Percentiles rank a stretch among this genome's conserved stretches.
Conservation (phyloP, 2,113 vertebrate genomes). For the Cyrtonyx montezumae region DNA sequence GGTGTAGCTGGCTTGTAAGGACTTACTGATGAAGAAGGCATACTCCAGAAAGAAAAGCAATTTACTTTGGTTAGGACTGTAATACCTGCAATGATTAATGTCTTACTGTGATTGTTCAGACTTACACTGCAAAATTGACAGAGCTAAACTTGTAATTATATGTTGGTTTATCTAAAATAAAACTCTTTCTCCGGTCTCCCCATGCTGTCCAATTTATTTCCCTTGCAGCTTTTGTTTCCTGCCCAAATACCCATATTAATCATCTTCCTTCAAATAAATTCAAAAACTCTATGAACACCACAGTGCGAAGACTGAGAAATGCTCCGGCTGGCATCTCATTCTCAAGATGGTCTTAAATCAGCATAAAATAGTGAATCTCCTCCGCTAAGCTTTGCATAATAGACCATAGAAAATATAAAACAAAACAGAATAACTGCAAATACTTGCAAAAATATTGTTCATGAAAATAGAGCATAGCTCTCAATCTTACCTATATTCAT, state of each 20-base stretch:
- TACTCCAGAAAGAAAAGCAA: not conserved
- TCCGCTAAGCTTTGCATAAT: not conserved
- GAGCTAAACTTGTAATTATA: not conserved
- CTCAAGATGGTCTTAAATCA: not conserved
- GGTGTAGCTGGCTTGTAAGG: not conserved
- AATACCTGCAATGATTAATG: not conserved
- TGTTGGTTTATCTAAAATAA: not conserved
- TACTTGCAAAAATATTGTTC: not conserved
- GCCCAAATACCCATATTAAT: not conserved
- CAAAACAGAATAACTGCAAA: not conserved
- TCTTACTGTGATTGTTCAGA: not conserved
- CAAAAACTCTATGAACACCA: not conserved
- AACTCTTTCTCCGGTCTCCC: not conserved
- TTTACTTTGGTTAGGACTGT: not conserved
- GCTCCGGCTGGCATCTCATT: not conserved
- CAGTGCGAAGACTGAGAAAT: not conserved
- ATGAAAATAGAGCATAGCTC: not conserved
- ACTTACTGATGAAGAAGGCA: not conserved
- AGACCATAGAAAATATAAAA: not conserved
- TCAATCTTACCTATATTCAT: not conserved
- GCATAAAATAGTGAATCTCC: not conserved
- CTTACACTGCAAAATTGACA: not conserved
- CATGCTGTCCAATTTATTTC: not conserved
- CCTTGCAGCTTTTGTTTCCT: not conserved
- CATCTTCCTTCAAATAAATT: not conserved